A percentile compares a stretch with the other conserved stretches of the same genome.
Evolutionary conservation across 1,140 invertebrate species (phyloP).

Genomic region (Calycopis cecrops): DNA sequence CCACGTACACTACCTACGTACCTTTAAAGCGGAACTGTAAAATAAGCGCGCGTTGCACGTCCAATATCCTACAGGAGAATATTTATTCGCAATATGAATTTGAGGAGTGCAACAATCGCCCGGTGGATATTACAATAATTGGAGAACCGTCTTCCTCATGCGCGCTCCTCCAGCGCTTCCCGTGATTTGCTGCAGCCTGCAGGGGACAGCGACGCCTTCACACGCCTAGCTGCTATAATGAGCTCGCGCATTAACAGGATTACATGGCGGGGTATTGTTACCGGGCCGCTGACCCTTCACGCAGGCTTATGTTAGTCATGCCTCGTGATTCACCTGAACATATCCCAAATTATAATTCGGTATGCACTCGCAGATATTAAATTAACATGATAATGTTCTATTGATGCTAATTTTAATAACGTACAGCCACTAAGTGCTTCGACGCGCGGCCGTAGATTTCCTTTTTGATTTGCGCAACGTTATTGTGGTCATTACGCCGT

Average conservation of each 20-base stretch:
- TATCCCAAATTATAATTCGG: slow-evolving; percentile 4
- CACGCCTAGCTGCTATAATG: slow-evolving; percentile 20
- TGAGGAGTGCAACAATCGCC: slow-evolving; percentile 16
- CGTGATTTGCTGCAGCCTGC: slow-evolving; percentile 14
- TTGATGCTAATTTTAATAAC: background rate
- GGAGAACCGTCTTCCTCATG: slow-evolving; percentile 9
- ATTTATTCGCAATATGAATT: background rate
- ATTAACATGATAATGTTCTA: background rate
- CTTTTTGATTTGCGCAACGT: no score
- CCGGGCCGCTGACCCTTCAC: background rate
- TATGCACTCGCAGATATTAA: background rate
- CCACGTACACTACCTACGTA: no score
- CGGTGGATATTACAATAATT: slow-evolving; percentile 14
- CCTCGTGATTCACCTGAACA: background rate
- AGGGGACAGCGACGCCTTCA: slow-evolving; percentile 22
- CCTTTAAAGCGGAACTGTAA: no score
- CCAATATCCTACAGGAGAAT: no score
- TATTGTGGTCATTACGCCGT: no score
- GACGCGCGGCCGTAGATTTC: no score
- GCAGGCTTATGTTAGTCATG: background rate
- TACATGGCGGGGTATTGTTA: slow-evolving; percentile 15
- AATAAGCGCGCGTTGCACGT: no score
- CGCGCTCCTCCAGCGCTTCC: slow-evolving; percentile 13
- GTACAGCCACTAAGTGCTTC: no score
- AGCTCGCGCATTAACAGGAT: slow-evolving; percentile 20